Base-by-base conservation (phyloP, 2,888 invertebrate species). In the Ypsolopha sequella region DNA sequence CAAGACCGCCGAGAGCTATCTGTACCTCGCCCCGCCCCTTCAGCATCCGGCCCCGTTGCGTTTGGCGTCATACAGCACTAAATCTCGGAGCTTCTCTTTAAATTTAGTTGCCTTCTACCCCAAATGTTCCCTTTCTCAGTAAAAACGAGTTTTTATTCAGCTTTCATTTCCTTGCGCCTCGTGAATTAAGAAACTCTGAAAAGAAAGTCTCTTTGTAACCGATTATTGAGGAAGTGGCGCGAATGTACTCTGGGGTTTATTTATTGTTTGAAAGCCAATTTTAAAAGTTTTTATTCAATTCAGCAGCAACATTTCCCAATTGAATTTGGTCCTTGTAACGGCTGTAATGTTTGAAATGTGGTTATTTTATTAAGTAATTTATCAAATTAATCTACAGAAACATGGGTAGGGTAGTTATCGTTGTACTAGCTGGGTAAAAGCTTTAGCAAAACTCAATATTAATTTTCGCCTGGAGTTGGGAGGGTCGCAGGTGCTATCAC, bases 31-130 rank as follows among this genome's bases (percentile, higher is more conserved):
- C 65, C 70, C 76, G 70, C 73, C 73, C 70, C 61, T 62, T 60
- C 62, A 65, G 65, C 65, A 63, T 64, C 68, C 9, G 61, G 57
- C 63, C 64, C 59, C 60, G 60, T 73, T 76, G 77, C 70, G 65
- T 70, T 74, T 76, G 76, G 75, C 73, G 65, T 73, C 73, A 71
- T 67, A 70, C 61, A 71, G 66, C 76, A 69, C 68, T 80, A 77
- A 80, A 78, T 79, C 76, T 76, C 11, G 71, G 60, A 65, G 68
- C 66, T 68, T 66, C 68, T 66, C 69, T 62, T 68, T 68, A 48
- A 48, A 48, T 73, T 70, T 66, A 69, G 67, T 70, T 68, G 70
- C 71, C 70, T 73, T 73, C 73, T 72, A 68, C 61, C 59, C 60
- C 68, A 60, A 64, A 60, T 62, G 59, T 58, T 60, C 51, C 53